Base-by-base conservation (phyloP, 2,888 invertebrate genomes). In the Xanthorhoe designata region DNA sequence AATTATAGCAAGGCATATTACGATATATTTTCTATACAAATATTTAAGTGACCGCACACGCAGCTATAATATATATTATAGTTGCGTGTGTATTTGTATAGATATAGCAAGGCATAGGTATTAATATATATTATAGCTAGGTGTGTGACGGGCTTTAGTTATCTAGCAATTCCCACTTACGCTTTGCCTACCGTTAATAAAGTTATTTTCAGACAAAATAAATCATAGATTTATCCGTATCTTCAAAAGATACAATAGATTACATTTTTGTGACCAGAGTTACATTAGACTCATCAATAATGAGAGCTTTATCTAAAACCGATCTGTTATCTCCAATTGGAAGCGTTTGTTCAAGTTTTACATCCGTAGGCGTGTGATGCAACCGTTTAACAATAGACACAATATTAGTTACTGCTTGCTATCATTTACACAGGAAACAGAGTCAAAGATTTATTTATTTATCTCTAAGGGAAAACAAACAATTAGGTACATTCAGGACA, bases 381-480 rank as follows among this genome's bases (percentile, higher is more conserved):
- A 82, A 79, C 75, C 72, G 70, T 73, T 70, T 71, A 79, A 78
- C 80, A 81, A 82, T 80, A 76, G 74, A 70, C 57, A 57, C 61
- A 63, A 58, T 61, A 61, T 53, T 61, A 61, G 58, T 62, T 5
- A 47, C 17, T 42, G 49, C 18, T 38, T 13, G 32, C 17, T 7
- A 1, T 38, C 56, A 49, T 45, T 35, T 35, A 61, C 45, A 52
- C 45, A 53, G 8, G 47, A 57, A 52, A 8, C 50, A 32, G 49
- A n/a, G n/a, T n/a, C n/a, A n/a, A n/a, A n/a, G n/a, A n/a, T n/a
- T n/a, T n/a, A n/a, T n/a, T n/a, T n/a, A n/a, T n/a, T n/a, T n/a
- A n/a, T n/a, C n/a, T n/a, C n/a, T n/a, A n/a, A n/a, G 24, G 24
- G 24, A 24, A 24, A 24, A 24, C 4, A n/a, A n/a, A n/a, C n/a